Percentiles rank a stretch among this genome's conserved stretches.
Conservation (phyloP, 2,888 invertebrate genomes). For the Eilema depressum region DNA sequence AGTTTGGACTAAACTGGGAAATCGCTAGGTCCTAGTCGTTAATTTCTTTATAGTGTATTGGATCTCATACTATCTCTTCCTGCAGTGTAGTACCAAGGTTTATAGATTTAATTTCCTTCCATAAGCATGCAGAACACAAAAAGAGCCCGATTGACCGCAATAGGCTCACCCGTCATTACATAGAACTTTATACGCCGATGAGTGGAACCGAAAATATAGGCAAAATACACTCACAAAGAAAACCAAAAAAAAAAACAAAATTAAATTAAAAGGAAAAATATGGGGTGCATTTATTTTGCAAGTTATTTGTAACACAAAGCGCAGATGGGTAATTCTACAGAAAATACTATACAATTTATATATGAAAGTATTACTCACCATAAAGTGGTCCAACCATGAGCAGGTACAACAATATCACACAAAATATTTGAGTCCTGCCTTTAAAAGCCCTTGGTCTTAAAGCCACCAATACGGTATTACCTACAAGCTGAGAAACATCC, state of each 20-base stretch:
- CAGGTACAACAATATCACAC: conserved; percentile 75
- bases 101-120: too few species aligned
- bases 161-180: not conserved
- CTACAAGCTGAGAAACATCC: conserved; percentile 73
- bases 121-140: not conserved
- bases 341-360: not conserved
- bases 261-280: too few species aligned
- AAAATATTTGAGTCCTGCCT: conserved; percentile 74
- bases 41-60: not conserved
- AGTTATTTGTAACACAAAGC: not conserved
- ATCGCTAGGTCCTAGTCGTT: too few species aligned
- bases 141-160: not conserved
- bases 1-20: too few species aligned
- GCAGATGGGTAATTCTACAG: not conserved
- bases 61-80: not conserved
- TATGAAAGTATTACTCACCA: conserved; percentile 67
- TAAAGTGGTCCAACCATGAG: conserved; percentile 83
- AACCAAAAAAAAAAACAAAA: not conserved
- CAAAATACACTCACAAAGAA: too few species aligned
- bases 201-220: not conserved
- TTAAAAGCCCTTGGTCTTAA: conserved; percentile 67
- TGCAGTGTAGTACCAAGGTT: too few species aligned
- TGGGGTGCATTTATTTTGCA: not conserved
- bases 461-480: conserved; percentile 77
- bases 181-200: not conserved